Conservation (phyloP, 2,888 invertebrate genomes). For the Pseudeuparius sepicola region DNA sequence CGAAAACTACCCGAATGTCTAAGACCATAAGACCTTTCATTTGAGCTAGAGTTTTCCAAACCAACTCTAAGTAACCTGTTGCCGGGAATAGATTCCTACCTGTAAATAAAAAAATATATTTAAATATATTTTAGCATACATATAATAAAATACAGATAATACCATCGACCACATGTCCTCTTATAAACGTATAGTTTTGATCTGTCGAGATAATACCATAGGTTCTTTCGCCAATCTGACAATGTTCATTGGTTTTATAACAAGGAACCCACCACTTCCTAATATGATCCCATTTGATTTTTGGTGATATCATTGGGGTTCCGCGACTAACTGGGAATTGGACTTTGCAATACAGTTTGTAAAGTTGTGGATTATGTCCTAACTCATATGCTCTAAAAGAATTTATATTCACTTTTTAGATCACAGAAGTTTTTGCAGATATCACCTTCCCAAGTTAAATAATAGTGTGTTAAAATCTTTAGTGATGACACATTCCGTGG, state of each 20-base stretch:
- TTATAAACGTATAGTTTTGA: background rate
- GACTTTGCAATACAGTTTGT: slow-evolving; percentile 65
- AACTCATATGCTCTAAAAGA: slow-evolving; percentile 67
- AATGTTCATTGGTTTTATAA: slow-evolving; percentile 17
- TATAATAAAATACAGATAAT: slow-evolving; percentile 5
- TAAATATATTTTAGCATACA: background rate
- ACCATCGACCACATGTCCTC: slow-evolving; percentile 71
- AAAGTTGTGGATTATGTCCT: slow-evolving; percentile 65
- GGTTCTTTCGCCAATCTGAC: slow-evolving; percentile 52
- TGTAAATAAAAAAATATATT: slow-evolving; percentile 8
- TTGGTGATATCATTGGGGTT: slow-evolving; percentile 47
- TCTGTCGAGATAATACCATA: slow-evolving; percentile 50
- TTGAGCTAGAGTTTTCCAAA: slow-evolving; percentile 45
- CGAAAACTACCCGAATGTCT: slow-evolving; percentile 46
- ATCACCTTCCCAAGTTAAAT: too few relatives aligned
- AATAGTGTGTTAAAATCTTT: background rate
- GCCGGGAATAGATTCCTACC: slow-evolving; percentile 45
- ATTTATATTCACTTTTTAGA: background rate
- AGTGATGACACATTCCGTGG: background rate
- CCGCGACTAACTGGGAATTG: slow-evolving; percentile 70
- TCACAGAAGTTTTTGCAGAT: background rate
- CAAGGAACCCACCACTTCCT: slow-evolving; percentile 58
- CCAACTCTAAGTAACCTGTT: slow-evolving; percentile 39
- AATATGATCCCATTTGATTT: slow-evolving; percentile 83
- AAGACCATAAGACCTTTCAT: slow-evolving; percentile 33